These are phyloP conservation scores for Idaea straminata DNA, from an alignment of 2,888 invertebrate genomes.

Conservation along the genomic window DNA sequence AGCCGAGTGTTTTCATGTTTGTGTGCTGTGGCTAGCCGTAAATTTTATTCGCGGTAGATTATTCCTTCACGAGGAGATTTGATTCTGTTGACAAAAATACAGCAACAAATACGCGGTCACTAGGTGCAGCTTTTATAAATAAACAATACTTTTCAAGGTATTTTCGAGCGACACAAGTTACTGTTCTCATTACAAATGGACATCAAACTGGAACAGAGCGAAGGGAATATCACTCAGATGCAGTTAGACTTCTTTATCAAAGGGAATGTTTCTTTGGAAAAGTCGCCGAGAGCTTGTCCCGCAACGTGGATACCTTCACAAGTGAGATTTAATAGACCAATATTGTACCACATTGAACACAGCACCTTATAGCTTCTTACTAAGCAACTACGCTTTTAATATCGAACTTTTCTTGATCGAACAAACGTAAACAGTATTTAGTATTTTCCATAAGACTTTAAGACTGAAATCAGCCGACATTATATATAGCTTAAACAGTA, in stretches of 20 bases:
- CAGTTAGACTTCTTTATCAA: slow-evolving; percentile 96
- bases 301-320: slow-evolving; percentile 85
- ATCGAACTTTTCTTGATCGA: no score
- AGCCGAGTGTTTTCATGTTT: no score
- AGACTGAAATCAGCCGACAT: no score
- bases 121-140: neutral
- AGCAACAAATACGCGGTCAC: no score
- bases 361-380: neutral
- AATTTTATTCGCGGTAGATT: no score
- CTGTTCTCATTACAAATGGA: slow-evolving; percentile 95
- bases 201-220: slow-evolving; percentile 88
- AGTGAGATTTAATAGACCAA: slow-evolving; percentile 37
- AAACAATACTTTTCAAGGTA: slow-evolving; percentile 75
- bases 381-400: no score
- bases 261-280: slow-evolving; percentile 89
- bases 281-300: slow-evolving; percentile 83
- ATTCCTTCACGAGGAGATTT: no score
- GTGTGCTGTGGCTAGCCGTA: no score
- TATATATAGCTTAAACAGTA: no score
- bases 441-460: no score
- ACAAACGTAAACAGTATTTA: no score
- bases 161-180: slow-evolving; percentile 94
- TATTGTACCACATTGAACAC: neutral
- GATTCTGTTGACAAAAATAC: no score
- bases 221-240: slow-evolving; percentile 80